Base-by-base conservation (phyloP, 1,140 invertebrate species). In the Anastrepha obliqua region DNA sequence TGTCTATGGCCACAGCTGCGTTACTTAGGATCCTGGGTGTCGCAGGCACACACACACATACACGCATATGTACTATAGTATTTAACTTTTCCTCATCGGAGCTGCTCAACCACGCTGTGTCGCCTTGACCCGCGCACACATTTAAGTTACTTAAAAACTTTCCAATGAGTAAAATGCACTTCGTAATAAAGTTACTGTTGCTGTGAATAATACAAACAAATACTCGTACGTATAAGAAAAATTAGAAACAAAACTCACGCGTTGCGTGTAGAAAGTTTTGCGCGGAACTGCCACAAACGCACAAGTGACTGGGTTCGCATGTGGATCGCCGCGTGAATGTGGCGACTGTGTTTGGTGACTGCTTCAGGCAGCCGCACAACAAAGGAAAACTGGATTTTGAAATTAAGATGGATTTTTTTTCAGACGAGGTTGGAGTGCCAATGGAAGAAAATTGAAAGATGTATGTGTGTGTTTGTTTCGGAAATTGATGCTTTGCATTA, bases 131-230 rank as follows among this genome's bases (percentile, higher is more conserved):
- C 74, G 74, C 74, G 51, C 47, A 51, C 47, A 44, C 74, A 55
- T 81, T 81, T 81, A 81, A 81, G 74, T 81, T 20, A 81, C 74
- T 81, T 81, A 81, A 1, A 55, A 81, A 81, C 74, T 81, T 81
- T 55, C 47, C 74, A 81, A 81, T 81, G 74, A 81, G 47, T 51
- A 20, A 81, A 81, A 20, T 81, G 47, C 47, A 81, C 74, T 81
- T 81, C 55, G 51, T 9, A 55, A 58, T 13, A 55, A 81, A 81
- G 74, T 81, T 58, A 55, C 47, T 17, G 74, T 81, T 58, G 20
- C 47, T 17, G 74, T 29, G 42, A 81, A 81, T 81, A n/a, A 81
- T 20, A 55, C 44, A 55, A 81, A 55, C 17, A 55, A 29, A 29
- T 29, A 29, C 29, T 29, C 29, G 29, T 29, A 29, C 74, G 4